Conservation (phyloP, 2,888 invertebrate species). For the Parelbella ahira region DNA sequence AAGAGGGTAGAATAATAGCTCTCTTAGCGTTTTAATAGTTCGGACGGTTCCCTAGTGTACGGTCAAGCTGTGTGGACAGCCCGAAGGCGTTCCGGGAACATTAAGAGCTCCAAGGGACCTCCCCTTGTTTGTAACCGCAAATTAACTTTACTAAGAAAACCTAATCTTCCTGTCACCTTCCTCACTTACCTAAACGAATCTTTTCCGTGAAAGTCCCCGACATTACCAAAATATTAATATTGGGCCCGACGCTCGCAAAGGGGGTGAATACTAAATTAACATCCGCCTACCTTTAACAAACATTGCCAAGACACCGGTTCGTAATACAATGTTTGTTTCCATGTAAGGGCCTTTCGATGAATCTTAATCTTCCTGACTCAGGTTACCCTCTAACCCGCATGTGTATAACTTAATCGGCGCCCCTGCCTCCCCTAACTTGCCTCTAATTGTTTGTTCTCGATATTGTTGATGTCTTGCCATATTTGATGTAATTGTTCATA, state of each 20-base stretch:
- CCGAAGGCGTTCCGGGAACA: slow-evolving; percentile 65
- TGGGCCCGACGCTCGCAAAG: slow-evolving; percentile 45
- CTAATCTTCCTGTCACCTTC: slow-evolving; percentile 33
- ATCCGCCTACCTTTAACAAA: slow-evolving; percentile 74
- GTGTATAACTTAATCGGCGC: slow-evolving; percentile 77
- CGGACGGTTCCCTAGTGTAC: slow-evolving; percentile 52
- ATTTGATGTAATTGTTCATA: slow-evolving; percentile 46
- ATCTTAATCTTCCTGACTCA: slow-evolving; percentile 77
- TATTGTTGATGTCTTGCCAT: slow-evolving; percentile 68
- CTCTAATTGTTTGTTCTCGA: slow-evolving; percentile 79
- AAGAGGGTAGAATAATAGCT: slow-evolving; percentile 67
- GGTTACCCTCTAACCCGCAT: slow-evolving; percentile 76
- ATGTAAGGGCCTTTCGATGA: slow-evolving; percentile 75
- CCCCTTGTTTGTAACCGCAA: slow-evolving; percentile 74
- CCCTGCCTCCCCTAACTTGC: slow-evolving; percentile 59
- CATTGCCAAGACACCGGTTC: slow-evolving; percentile 70
- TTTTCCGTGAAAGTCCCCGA: slow-evolving; percentile 25
- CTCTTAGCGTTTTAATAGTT: slow-evolving; percentile 80
- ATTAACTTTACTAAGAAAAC: slow-evolving; percentile 54
- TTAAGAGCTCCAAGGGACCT: slow-evolving; percentile 55
- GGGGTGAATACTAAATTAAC: slow-evolving; percentile 79
- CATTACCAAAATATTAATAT: slow-evolving; percentile 70
- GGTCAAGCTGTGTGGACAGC: slow-evolving; percentile 67
- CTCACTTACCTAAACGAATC: slow-evolving; percentile 26
- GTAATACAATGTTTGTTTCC: slow-evolving; percentile 76